These are phyloP conservation scores for Pachymerium ferrugineum DNA, from an alignment of 2,888 invertebrate species.

Conservation along the genomic window DNA sequence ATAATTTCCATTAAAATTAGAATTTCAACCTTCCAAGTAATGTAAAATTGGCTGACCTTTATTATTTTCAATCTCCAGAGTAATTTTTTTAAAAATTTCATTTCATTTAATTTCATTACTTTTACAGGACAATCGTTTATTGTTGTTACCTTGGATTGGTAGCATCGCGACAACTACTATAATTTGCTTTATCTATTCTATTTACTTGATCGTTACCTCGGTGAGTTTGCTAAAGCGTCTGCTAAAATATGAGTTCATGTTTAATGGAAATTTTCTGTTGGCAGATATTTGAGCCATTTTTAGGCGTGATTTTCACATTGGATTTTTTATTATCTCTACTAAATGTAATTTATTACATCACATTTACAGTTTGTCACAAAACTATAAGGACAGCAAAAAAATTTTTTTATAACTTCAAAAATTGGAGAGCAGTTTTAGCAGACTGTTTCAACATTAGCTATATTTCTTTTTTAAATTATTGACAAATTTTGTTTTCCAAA, in stretches of 20 bases:
- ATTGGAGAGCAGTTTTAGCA: too few species aligned
- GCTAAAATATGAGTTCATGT: too few species aligned
- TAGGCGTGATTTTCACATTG: slow-evolving; percentile 25
- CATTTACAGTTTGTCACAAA: neutral
- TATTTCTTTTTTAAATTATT: too few species aligned
- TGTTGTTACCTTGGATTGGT: slow-evolving; percentile 25
- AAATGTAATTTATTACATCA: neutral
- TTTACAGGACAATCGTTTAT: slow-evolving; percentile 27
- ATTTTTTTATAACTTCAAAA: too few species aligned
- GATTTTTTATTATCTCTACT: slow-evolving; percentile 29
- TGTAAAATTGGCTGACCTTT: too few species aligned
- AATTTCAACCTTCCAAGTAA: too few species aligned
- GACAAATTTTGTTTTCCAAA: too few species aligned
- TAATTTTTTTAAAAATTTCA: neutral
- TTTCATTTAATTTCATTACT: neutral
- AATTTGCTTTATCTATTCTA: slow-evolving; percentile 27
- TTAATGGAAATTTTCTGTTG: neutral
- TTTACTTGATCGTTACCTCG: neutral
- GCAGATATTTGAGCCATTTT: slow-evolving; percentile 16
- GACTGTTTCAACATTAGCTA: too few species aligned
- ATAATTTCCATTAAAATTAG: too few species aligned
- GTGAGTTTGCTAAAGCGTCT: neutral
- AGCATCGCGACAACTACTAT: neutral
- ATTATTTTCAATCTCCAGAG: too few species aligned
- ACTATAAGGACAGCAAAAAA: too few species aligned